Base-by-base conservation (phyloP, 2,888 invertebrate genomes). In the Octodonta nipae region DNA sequence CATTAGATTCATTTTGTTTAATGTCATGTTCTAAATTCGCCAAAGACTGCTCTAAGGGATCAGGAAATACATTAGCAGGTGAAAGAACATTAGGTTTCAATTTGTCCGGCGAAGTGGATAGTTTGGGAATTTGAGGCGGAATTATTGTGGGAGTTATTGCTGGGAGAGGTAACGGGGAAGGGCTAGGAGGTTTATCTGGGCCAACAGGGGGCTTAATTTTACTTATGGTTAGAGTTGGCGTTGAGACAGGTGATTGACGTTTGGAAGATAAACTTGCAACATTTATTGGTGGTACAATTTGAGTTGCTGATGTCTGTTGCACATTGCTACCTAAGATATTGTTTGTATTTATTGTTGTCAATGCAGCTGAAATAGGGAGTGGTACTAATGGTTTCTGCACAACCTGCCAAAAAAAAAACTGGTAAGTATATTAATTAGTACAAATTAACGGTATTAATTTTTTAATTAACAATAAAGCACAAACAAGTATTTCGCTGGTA, bases 21-120 rank as follows among this genome's bases (percentile, higher is more conserved):
- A 70, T 62, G 42, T 68, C 71, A 30, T 75, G 71, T 59, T 79
- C 79, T 44, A 79, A 62, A 46, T 73, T 77, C 28, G 78, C 78
- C 48, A 79, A 63, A 32, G 78, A 75, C 45, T 77, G 71, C 59
- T 79, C 79, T 47, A 79, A 66, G 12, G 78, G 78, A 58, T 79
- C 78, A 35, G 75, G 72, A 53, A 65, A 70, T 33, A 56, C 50
- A 27, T 40, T 37, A 11, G 42, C 31, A n/a, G 61, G 60, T 33
- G 59, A 58, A 16, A 60, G 37, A 28, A 54, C 40, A 38, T 46
- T 44, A 28, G 51, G 46, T 50, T 57, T 58, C 4, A 56, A 55
- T 46, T 58, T 58, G 38, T 57, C 57, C 24, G 55, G 56, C 13
- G 55, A 55, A 13, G 58, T 54, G 10, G 53, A 51, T 24, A 49